Conservation (phyloP, 1,140 invertebrate species). For the Stratiolaelaps scimitus region DNA sequence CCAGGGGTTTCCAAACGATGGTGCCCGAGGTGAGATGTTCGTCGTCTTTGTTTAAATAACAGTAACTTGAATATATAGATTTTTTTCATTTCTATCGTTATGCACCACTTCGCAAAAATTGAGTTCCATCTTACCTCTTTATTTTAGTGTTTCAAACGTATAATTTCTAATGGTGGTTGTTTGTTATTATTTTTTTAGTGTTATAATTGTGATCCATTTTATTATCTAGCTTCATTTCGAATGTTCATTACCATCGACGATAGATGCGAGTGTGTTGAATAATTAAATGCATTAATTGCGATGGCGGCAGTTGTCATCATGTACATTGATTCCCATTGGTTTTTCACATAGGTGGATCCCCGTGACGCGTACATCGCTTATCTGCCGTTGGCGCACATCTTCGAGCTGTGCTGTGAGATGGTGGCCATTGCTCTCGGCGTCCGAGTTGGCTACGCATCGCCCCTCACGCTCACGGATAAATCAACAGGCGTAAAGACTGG, state of each 20-base stretch:
- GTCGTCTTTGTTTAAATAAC: too few relatives aligned
- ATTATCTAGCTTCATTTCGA: too few relatives aligned
- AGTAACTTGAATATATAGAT: too few relatives aligned
- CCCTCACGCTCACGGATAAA: conserved; percentile 38
- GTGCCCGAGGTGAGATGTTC: conserved; percentile 47
- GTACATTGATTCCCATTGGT: conserved; percentile 27
- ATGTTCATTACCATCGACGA: too few relatives aligned
- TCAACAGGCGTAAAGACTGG: conserved; percentile 38
- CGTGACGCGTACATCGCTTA: conserved; percentile 83
- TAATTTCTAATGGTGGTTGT: too few relatives aligned
- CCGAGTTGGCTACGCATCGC: conserved; percentile 38
- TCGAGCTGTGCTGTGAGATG: conserved; percentile 63
- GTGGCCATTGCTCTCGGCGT: conserved; percentile 37
- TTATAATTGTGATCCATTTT: too few relatives aligned
- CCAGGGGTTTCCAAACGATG: conserved; percentile 71
- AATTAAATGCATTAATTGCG: conserved; percentile 20
- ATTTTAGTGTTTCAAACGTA: too few relatives aligned
- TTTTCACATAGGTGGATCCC: conserved; percentile 37
- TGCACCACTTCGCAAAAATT: too few relatives aligned
- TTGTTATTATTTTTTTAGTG: too few relatives aligned
- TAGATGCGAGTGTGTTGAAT: conserved; percentile 30
- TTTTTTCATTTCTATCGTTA: too few relatives aligned
- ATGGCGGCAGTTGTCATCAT: conserved; percentile 43
- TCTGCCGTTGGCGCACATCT: conserved; percentile 89
- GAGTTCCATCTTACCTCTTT: too few relatives aligned